phyloP scores from a whole-genome alignment of 2,113 vertebrate species.

The Plestiodon gilberti region DNA sequence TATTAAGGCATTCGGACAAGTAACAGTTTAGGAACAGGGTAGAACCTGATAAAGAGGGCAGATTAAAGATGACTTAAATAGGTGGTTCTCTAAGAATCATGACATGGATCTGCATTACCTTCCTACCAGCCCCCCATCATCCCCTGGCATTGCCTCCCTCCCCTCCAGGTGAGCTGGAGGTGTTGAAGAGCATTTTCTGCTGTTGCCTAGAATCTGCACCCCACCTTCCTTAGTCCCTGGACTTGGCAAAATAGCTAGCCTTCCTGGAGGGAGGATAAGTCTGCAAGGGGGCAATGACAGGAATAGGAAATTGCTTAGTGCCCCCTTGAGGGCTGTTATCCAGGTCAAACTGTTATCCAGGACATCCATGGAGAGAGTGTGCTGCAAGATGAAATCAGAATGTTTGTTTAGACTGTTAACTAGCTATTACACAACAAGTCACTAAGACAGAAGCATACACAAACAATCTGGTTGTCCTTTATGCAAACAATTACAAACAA shows the following conservation, averaged over 20 bases:
- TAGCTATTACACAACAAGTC: not conserved
- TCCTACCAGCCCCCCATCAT: not conserved
- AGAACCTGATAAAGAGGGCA: not conserved
- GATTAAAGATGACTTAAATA: not conserved
- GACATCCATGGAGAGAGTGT: not conserved
- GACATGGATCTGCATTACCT: not conserved
- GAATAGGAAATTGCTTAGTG: not conserved
- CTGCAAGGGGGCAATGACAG: not conserved
- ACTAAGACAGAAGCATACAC: not conserved
- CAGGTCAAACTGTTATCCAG: not conserved
- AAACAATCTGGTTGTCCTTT: not conserved
- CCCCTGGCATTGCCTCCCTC: not conserved
- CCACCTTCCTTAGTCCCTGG: not conserved
- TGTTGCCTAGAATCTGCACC: not conserved
- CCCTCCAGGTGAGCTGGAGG: not conserved
- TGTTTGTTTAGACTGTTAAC: not conserved
- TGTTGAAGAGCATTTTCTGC: not conserved
- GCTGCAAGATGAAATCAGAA: not conserved
- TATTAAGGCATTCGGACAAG: too few species aligned
- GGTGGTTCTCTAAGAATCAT: not conserved
- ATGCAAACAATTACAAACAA: not conserved
- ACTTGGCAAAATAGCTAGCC: not conserved
- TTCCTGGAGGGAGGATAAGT: not conserved
- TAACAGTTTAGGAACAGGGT: not conserved
- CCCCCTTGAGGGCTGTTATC: not conserved